These are phyloP conservation scores for Phthorimaea operculella DNA, from an alignment of 1,140 invertebrate species.

Conservation along the genomic window DNA sequence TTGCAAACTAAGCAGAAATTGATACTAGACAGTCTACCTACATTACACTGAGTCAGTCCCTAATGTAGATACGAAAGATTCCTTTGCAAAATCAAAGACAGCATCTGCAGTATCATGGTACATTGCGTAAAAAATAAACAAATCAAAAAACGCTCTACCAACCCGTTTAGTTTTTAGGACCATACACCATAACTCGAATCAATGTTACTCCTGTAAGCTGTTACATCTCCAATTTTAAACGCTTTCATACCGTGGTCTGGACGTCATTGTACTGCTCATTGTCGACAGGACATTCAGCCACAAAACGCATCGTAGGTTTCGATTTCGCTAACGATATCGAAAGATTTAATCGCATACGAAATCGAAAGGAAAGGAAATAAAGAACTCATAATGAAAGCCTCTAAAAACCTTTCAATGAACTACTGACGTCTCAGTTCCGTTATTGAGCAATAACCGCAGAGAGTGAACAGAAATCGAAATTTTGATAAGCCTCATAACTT, in stretches of 20 bases:
- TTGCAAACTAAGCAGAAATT: no score
- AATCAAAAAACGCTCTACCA: no score
- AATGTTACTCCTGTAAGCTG: no score
- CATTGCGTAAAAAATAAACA: no score
- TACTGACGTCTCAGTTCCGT: neutral
- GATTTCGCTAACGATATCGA: constrained; percentile 66
- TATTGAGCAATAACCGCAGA: neutral
- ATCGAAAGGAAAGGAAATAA: constrained; percentile 53
- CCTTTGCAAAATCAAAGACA: no score
- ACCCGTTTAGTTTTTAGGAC: no score
- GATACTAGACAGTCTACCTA: no score
- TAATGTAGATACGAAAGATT: no score
- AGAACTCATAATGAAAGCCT: constrained; percentile 12
- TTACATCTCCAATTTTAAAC: constrained; percentile 21
- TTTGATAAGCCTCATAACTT: neutral
- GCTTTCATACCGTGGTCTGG: constrained; percentile 56
- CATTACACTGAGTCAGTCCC: no score
- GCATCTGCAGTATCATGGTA: no score
- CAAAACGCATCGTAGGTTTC: constrained; percentile 62
- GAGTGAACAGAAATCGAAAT: neutral
- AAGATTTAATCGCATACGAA: constrained; percentile 51
- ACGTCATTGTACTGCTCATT: constrained; percentile 53
- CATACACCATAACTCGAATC: no score
- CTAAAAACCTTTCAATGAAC: neutral
- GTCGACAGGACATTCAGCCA: constrained; percentile 55